Evolutionary conservation across 2,888 invertebrate species (phyloP), one percentile per base, ranked within the genome.

Genomic region (Sphaerophoria taeniata): DNA sequence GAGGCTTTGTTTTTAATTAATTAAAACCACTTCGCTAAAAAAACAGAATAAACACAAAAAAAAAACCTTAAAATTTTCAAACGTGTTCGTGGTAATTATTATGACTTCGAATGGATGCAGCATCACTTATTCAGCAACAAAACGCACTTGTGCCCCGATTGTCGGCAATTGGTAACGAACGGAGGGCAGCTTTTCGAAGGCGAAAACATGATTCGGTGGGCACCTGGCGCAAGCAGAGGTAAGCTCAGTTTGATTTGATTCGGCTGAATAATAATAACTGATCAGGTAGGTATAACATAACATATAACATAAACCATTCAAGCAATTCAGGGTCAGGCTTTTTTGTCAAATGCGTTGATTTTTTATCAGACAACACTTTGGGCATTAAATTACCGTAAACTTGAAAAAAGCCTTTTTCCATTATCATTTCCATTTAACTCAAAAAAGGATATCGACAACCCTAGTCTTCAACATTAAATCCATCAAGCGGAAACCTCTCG

Each of bases 161-260:
- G 73, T 90, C 90, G 14, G 90, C 90, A 47, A 89, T 91, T 87
- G 91, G 91, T 76, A 90, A 90, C 88, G 91, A 90, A 85, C 89
- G 91, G 61, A 89, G 90, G 78, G 88, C 90, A 60, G 92, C 90
- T 51, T 91, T 91, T 87, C 91, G 91, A n/a, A 90, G 91, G 82
- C 90, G 90, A 69, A 92, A 92, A 87, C 89, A 90, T 71, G 91
- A 91, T 87, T 91, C 91, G 9, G 74, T 91, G 74, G 90, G 90
- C 55, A 87, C 89, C 33, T 90, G 89, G 89, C 90, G 91, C 1
- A 90, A 90, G 79, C 90, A 89, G 82, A 90, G 91, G 91, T 91
- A 89, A 91, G 80, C 14, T 24, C 24, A 24, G 24, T 24, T 24
- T 24, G 24, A 24, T 24, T 24, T 31, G 0, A 36, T 34, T 34